Base-by-base conservation (phyloP, 2,113 vertebrate species). In the Pseudorhombus dupliciocellatus region DNA sequence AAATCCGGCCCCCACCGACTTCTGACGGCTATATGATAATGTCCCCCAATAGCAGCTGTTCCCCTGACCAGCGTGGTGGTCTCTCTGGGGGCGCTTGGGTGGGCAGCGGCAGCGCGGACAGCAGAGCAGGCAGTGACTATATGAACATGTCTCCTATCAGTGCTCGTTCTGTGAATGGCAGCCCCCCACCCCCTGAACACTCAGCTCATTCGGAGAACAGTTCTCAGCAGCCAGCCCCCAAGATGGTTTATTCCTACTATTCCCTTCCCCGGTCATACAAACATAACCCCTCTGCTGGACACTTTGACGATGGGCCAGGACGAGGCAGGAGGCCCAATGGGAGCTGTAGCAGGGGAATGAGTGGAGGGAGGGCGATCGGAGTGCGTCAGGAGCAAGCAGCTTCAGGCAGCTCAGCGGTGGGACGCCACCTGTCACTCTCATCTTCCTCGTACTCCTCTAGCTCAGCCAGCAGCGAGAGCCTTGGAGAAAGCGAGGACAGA, bases 81-180 rank as follows among this genome's bases (percentile, higher is more conserved):
- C 69, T 86, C 20, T n/a, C 67, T 20, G 88, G 77, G 15, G 84
- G 68, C 1, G 68, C 84, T 24, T 94, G 93, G 85, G 11, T 91
- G 63, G 92, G 87, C 21, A 90, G 89, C 14, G 86, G 92, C 31
- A 94, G 91, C 16, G 87, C 87, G 15, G 94, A 92, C 20, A 88
- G 87, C 53, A 75, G 89, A 7, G 79, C 90, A 16, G 85, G 85
- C 44, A 90, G 93, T 2, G 95, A 96, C 79, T 95, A 96, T 24
- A 90, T 95, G 93, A 94, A 94, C 84, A 95, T 95, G 94, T 95
- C 94, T 28, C 94, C 94, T 28, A 90, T 93, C 61, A 93, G 90
- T 11, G 71, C 81, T 7, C 92, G 92, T 2, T 93, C 90, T 28
- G 89, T 92, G n/a, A 91, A 76, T 30, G 87, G 90, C n/a, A 92